Conservation (phyloP, 2,113 vertebrate species). For the Larimichthys crocea region DNA sequence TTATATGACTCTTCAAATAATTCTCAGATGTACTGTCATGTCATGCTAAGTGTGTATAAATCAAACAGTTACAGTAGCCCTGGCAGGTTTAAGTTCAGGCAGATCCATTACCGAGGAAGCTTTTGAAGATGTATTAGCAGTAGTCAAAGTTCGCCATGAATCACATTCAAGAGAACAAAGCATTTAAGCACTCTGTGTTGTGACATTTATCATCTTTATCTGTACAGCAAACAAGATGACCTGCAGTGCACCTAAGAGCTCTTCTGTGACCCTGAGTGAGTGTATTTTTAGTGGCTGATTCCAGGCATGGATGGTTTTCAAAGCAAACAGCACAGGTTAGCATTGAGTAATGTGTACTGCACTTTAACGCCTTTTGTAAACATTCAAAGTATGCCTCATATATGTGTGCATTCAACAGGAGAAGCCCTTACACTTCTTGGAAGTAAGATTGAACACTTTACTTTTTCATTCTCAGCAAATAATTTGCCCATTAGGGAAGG, state of each 20-base stretch:
- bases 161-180: conserved; percentile 69
- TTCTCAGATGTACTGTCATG: neutral
- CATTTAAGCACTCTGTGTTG: conserved; percentile 52
- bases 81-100: conserved; percentile 60
- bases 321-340: conserved; percentile 72
- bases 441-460: conserved; percentile 13
- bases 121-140: conserved; percentile 53
- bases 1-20: conserved; percentile 10
- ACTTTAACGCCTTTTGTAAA: conserved; percentile 76
- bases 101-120: conserved; percentile 63
- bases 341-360: conserved; percentile 62
- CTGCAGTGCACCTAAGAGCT: conserved; percentile 57
- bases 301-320: conserved; percentile 80
- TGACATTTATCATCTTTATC: conserved; percentile 76
- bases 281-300: conserved; percentile 78
- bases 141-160: conserved; percentile 65
- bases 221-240: conserved; percentile 59
- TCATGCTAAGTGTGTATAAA: conserved; percentile 47
- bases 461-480: neutral
- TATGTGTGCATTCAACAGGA: conserved; percentile 39
- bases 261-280: conserved; percentile 58
- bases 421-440: neutral
- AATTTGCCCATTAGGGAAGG: neutral
- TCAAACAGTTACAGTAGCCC: conserved; percentile 63
- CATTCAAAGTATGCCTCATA: conserved; percentile 64